phyloP scores from a whole-genome alignment of 2,888 invertebrate species.

The Polyommatus iphigenia region DNA sequence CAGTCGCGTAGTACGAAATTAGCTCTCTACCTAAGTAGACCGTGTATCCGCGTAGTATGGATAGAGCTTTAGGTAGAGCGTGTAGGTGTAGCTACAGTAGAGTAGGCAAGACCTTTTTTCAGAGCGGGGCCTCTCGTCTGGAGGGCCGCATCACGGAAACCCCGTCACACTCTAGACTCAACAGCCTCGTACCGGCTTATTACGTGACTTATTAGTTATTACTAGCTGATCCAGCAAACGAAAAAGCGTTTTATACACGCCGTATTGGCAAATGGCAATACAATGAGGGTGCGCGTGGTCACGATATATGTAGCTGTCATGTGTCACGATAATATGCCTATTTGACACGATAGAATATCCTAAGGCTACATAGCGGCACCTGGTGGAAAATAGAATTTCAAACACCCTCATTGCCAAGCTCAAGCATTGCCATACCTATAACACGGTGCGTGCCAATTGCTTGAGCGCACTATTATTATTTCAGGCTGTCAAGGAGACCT shows the following conservation, averaged over 20 bases:
- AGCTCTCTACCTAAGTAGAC: conserved; percentile 32
- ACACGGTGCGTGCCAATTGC: no score
- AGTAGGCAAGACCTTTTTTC: conserved; percentile 65
- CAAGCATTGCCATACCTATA: no score
- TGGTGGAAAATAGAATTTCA: no score
- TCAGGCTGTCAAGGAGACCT: no score
- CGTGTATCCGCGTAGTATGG: conserved; percentile 33
- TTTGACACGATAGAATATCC: no score
- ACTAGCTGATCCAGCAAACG: background rate
- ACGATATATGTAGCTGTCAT: no score
- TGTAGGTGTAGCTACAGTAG: background rate
- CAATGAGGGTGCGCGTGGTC: no score
- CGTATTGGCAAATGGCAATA: background rate
- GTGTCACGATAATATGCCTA: no score
- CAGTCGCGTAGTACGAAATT: no score
- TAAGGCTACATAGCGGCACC: no score
- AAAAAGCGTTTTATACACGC: background rate
- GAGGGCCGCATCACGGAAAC: conserved; percentile 48
- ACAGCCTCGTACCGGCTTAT: background rate
- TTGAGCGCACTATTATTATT: no score
- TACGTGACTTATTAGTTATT: background rate
- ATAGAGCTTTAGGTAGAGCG: background rate
- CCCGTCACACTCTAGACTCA: conserved; percentile 54
- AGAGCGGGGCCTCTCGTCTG: conserved; percentile 54
- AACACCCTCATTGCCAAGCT: no score